Percentiles rank a stretch among this genome's conserved stretches.
Evolutionary conservation across 2,797 vertebrate species (phyloP).

Genomic region (Siniperca scherzeri): DNA sequence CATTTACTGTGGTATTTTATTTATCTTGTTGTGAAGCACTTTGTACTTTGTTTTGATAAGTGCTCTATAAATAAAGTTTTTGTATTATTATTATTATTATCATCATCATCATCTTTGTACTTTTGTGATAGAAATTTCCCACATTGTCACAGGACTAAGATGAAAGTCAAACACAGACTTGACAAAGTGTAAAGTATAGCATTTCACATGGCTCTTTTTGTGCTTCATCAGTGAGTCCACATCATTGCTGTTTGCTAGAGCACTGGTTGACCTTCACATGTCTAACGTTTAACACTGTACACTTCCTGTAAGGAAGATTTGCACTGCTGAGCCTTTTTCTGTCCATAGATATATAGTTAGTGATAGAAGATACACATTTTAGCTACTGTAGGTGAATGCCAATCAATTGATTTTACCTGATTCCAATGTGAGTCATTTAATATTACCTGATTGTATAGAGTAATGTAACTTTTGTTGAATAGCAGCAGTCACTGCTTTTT

Average conservation of each 20-base stretch:
- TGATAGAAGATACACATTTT: background rate
- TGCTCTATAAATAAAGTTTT: too few species aligned
- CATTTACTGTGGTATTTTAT: too few species aligned
- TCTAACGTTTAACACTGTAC: conserved; percentile 3
- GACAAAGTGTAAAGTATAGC: conserved; percentile 3
- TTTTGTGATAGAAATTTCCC: too few species aligned
- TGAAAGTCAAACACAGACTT: conserved; percentile 60
- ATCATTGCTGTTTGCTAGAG: conserved; percentile 46
- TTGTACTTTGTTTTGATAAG: too few species aligned
- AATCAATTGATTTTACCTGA: background rate
- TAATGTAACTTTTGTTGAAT: background rate
- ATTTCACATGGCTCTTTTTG: conserved; percentile 46
- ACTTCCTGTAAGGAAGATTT: background rate
- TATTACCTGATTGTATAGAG: background rate
- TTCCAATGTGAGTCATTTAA: background rate
- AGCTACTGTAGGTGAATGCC: background rate
- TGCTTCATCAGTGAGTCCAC: conserved; percentile 58
- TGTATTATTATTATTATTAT: too few species aligned
- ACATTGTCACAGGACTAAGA: too few species aligned
- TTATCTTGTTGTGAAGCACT: too few species aligned
- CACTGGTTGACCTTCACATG: conserved; percentile 45
- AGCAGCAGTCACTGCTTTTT: background rate
- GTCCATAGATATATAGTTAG: background rate
- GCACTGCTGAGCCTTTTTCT: background rate
- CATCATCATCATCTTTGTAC: too few species aligned